These are phyloP conservation scores for Hydrophis major DNA, from an alignment of 2,797 vertebrate species.

Conservation along the genomic window DNA sequence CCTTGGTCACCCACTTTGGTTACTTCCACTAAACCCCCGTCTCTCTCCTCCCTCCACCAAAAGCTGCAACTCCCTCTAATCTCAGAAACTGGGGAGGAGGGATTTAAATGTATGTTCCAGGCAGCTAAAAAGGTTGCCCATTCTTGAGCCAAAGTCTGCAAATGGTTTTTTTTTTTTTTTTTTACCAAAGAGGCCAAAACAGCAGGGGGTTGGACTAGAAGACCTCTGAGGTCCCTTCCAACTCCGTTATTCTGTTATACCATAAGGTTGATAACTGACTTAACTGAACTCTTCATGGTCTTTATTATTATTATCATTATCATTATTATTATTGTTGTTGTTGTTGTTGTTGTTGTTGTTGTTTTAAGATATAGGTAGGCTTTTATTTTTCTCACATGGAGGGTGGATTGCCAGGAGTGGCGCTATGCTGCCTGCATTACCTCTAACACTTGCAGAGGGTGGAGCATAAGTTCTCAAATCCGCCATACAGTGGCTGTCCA, in stretches of 20 bases:
- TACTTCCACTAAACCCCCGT: background rate
- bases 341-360: no score
- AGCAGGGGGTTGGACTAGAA: no score
- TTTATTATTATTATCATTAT: no score
- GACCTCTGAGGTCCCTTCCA: no score
- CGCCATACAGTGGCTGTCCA: conserved; percentile 55
- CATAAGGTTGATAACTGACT: conserved; percentile 41
- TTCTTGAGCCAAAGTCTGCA: background rate
- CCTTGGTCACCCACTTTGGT: background rate
- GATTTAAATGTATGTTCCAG: background rate
- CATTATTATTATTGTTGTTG: no score
- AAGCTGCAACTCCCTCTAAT: background rate
- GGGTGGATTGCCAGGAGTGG: conserved; percentile 53
- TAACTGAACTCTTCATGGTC: conserved; percentile 9
- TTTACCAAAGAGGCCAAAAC: conserved; percentile 37
- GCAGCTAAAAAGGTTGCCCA: background rate
- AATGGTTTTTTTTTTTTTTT: background rate
- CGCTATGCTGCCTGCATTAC: conserved; percentile 53
- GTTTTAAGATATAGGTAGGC: conserved; percentile 27
- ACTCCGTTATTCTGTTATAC: background rate
- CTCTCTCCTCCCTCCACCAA: background rate
- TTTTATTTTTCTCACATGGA: conserved; percentile 17
- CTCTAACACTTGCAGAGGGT: conserved; percentile 58
- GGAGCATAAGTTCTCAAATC: conserved; percentile 61
- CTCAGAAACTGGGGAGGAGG: background rate